Evolutionary conservation across 2,113 vertebrate species (phyloP).

Genomic region (Hepsetus odoe): DNA sequence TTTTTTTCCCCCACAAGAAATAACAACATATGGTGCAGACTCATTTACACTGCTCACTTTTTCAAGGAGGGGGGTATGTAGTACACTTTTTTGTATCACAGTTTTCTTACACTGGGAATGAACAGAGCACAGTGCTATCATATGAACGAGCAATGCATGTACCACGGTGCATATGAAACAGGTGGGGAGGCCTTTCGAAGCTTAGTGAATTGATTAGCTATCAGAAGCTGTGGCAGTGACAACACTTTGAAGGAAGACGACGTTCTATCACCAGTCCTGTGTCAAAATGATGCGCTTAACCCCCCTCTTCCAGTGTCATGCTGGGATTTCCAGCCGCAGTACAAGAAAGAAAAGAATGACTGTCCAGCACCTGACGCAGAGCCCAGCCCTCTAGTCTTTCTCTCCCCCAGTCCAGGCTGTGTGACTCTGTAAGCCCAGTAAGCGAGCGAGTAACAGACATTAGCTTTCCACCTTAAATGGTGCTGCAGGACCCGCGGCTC

Average conservation of each 20-base stretch:
- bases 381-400: not conserved
- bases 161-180: not conserved
- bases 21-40: slow-evolving; percentile 3
- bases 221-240: not conserved
- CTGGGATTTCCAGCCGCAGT: not conserved
- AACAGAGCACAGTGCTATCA: not conserved
- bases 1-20: not conserved
- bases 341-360: not conserved
- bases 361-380: not conserved
- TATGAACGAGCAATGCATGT: too few species aligned
- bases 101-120: too few species aligned
- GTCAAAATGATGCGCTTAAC: not conserved
- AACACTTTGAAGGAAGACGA: not conserved
- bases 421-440: too few species aligned
- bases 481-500: too few species aligned
- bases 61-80: not conserved
- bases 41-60: not conserved
- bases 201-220: not conserved
- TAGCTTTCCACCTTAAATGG: not conserved
- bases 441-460: too few species aligned
- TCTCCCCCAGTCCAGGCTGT: not conserved
- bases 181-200: not conserved
- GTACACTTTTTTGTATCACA: too few species aligned
- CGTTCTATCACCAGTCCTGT: not conserved
- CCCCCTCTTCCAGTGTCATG: not conserved